These are phyloP conservation scores for Rhodeus uyekii DNA, from an alignment of 2,797 vertebrate species.

Conservation along the genomic window DNA sequence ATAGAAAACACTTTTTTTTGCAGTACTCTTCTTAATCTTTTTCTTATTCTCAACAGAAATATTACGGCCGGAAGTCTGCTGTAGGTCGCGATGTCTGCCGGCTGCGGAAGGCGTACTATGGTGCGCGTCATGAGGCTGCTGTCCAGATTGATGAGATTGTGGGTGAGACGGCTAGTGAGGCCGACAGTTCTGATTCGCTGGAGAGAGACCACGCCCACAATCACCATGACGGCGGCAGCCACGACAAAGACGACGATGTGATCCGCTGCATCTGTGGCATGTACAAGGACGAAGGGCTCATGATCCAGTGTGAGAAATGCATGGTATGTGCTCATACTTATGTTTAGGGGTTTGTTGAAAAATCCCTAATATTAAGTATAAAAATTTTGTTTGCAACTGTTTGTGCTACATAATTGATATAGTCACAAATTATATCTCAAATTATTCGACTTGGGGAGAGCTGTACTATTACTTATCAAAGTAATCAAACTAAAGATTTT, in stretches of 20 bases:
- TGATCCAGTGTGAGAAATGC: conserved; percentile 99
- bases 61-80: conserved; percentile 92
- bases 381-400: not conserved
- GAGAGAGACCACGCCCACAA: conserved; percentile 87
- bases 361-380: not conserved
- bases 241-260: conserved; percentile 93
- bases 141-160: conserved; percentile 98
- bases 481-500: not conserved
- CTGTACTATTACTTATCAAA: not conserved
- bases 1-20: not conserved
- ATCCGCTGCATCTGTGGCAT: conserved; percentile 98
- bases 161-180: conserved; percentile 94
- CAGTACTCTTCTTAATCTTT: conserved; percentile 17
- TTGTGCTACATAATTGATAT: not conserved
- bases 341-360: not conserved
- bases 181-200: conserved; percentile 93
- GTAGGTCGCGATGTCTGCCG: conserved; percentile 93
- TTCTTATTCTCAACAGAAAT: conserved; percentile 79
- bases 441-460: not conserved
- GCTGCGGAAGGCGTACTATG: conserved; percentile 94
- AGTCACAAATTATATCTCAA: not conserved
- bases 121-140: conserved; percentile 89
- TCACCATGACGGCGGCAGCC: conserved; percentile 76
- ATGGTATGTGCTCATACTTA: conserved; percentile 79
- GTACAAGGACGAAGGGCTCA: conserved; percentile 97